phyloP scores from a whole-genome alignment of 2,888 invertebrate genomes.

The Tipula vernalis region DNA sequence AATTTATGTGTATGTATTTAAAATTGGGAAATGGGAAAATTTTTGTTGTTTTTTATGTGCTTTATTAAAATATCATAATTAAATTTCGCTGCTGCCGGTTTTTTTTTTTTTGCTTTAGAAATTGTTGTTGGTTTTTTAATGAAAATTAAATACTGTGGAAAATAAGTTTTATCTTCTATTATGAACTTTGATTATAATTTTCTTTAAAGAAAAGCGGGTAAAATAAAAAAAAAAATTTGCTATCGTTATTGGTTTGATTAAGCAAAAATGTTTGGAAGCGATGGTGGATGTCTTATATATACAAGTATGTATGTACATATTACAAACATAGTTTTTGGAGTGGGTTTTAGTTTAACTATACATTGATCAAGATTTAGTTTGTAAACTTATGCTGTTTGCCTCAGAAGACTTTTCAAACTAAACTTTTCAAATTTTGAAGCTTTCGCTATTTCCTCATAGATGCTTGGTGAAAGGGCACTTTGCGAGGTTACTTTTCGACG shows the following conservation, averaged over 20 bases:
- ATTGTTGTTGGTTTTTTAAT: background rate
- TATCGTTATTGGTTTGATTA: background rate
- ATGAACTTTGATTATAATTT: background rate
- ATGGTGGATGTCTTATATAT: background rate
- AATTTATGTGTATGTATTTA: background rate
- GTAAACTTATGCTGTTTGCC: too few species aligned
- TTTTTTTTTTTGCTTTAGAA: background rate
- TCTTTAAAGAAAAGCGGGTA: background rate
- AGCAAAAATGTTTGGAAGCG: background rate
- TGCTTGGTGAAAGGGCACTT: too few species aligned
- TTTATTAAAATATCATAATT: slow-evolving; percentile 4
- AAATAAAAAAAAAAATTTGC: background rate
- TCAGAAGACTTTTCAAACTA: too few species aligned
- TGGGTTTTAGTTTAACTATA: too few species aligned
- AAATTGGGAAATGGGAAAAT: background rate
- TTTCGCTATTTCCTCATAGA: too few species aligned
- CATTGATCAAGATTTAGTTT: too few species aligned
- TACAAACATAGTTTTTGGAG: too few species aligned
- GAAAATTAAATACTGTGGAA: slow-evolving; percentile 4
- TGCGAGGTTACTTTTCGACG: too few species aligned
- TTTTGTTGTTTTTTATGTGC: background rate
- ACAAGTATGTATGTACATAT: too few species aligned
- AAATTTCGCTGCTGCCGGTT: background rate
- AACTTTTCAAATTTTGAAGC: too few species aligned
- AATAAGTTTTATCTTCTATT: background rate